Evolutionary conservation across 2,888 invertebrate genomes (phyloP).

Genomic region (Lutraria lutraria): DNA sequence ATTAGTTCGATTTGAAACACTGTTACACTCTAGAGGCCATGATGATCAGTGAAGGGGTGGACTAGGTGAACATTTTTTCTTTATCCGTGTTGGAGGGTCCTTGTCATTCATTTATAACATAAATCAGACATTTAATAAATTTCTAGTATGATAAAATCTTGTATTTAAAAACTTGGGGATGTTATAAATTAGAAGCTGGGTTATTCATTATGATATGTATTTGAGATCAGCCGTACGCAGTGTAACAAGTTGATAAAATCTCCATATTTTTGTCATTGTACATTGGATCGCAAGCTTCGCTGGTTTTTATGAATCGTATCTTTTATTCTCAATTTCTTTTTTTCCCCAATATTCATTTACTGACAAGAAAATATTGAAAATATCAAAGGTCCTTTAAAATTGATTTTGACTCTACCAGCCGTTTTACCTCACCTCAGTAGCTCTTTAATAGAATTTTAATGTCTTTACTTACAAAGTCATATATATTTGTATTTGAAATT

Average conservation of each 20-base stretch:
- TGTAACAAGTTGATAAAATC: constrained; percentile 20
- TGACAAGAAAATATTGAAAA: constrained; percentile 11
- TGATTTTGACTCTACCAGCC: constrained; percentile 12
- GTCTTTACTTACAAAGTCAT: constrained; percentile 7
- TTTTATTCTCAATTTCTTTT: constrained; percentile 6
- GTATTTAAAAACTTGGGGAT: not conserved
- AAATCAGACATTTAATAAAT: constrained; percentile 24
- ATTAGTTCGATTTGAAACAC: too few species aligned
- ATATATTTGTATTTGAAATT: not conserved
- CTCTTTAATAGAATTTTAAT: not conserved
- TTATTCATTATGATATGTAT: not conserved
- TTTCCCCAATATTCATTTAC: constrained; percentile 7
- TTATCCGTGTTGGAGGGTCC: not conserved
- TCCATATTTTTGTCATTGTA: constrained; percentile 16
- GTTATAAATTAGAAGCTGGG: constrained; percentile 10
- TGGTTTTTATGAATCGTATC: constrained; percentile 19
- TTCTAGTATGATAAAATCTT: not conserved
- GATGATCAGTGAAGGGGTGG: not conserved
- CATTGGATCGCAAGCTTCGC: not conserved
- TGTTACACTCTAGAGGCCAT: too few species aligned
- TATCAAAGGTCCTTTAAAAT: constrained; percentile 22
- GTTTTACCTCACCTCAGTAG: not conserved
- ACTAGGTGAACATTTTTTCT: not conserved
- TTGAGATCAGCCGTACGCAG: not conserved
- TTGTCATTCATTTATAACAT: constrained; percentile 5